phyloP scores from a whole-genome alignment of 2,113 vertebrate genomes.

The Heteronetta atricapilla region DNA sequence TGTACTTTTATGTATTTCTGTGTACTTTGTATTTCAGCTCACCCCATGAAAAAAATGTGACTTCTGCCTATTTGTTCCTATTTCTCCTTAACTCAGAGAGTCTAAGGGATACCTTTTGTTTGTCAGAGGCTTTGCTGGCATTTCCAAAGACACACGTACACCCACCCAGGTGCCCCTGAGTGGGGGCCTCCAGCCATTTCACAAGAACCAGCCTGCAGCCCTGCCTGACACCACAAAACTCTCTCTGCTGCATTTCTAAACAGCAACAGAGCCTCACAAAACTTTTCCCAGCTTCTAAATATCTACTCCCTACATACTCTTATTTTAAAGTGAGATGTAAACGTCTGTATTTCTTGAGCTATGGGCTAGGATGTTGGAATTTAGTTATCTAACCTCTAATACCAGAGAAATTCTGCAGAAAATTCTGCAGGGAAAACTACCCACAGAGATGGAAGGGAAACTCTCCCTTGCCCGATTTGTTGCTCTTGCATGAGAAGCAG shows the following conservation, averaged over 20 bases:
- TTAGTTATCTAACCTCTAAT: background rate
- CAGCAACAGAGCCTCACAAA: background rate
- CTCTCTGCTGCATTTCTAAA: background rate
- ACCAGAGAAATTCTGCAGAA: background rate
- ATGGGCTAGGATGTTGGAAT: background rate
- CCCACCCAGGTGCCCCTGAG: background rate
- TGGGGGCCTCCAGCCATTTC: background rate
- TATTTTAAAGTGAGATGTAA: background rate
- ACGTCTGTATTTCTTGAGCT: background rate
- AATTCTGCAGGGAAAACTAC: background rate
- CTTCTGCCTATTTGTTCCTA: background rate
- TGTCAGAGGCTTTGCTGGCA: background rate
- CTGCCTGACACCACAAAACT: background rate
- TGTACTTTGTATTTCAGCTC: background rate
- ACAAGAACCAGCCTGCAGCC: background rate
- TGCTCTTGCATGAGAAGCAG: accelerated
- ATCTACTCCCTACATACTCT: background rate
- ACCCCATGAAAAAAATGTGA: background rate
- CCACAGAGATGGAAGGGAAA: background rate
- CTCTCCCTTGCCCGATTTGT: background rate
- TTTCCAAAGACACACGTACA: background rate
- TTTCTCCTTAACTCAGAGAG: background rate
- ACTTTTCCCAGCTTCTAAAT: background rate
- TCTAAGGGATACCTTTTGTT: background rate
- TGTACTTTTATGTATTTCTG: background rate